phyloP scores from a whole-genome alignment of 2,888 invertebrate genomes.

The Pomacea canaliculata region DNA sequence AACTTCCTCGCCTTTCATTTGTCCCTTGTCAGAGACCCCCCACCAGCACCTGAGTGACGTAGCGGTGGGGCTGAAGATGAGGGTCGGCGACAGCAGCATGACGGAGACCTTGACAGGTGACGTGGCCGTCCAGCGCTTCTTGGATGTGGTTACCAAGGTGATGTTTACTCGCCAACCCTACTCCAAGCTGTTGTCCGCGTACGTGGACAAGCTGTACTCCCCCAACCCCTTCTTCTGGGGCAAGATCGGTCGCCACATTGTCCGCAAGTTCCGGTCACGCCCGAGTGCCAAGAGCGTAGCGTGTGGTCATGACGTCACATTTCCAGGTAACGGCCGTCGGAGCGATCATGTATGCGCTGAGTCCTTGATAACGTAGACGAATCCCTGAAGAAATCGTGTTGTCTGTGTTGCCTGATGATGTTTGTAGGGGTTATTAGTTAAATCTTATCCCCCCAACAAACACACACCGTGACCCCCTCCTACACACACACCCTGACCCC shows the following conservation, averaged over 20 bases:
- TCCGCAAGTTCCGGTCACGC: slow-evolving; percentile 28
- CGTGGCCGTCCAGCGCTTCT: neutral
- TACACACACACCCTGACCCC: no score
- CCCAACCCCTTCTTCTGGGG: slow-evolving; percentile 50
- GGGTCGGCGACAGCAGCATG: no score
- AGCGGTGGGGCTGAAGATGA: neutral
- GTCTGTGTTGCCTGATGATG: no score
- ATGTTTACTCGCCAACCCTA: slow-evolving; percentile 53
- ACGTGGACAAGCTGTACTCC: slow-evolving; percentile 51
- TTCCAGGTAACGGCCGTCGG: slow-evolving; percentile 28
- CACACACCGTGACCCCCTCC: no score
- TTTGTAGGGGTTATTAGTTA: no score
- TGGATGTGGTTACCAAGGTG: slow-evolving; percentile 32
- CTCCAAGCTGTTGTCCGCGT: slow-evolving; percentile 47
- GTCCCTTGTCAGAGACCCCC: neutral
- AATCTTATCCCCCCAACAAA: no score
- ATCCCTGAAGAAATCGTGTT: no score
- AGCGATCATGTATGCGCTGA: neutral
- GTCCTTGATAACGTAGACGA: no score
- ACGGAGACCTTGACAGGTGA: no score
- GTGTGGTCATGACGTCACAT: slow-evolving; percentile 52
- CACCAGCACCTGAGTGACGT: neutral
- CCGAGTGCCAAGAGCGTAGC: slow-evolving; percentile 5
- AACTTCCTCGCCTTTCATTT: neutral
- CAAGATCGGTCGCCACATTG: slow-evolving; percentile 36